These are phyloP conservation scores for Burhinus bistriatus DNA, from an alignment of 2,113 vertebrate genomes.

Conservation along the genomic window DNA sequence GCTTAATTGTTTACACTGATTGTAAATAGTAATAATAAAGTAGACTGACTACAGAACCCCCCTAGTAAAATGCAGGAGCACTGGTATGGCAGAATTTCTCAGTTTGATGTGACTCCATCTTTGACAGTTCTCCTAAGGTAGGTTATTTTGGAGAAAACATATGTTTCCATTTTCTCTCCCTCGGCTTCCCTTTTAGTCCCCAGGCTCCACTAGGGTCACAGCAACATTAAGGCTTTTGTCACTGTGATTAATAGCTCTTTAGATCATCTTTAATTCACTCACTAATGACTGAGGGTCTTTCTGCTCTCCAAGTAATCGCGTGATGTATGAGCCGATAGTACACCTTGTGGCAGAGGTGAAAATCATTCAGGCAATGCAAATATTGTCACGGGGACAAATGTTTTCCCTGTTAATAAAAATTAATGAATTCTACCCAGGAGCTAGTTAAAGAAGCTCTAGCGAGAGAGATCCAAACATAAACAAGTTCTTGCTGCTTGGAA, in stretches of 20 bases:
- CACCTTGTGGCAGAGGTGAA: constrained; percentile 99
- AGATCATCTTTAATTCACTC: constrained; percentile 99
- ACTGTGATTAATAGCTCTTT: constrained; percentile 99
- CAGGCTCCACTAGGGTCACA: constrained; percentile 91
- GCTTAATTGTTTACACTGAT: constrained; percentile 37
- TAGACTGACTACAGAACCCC: constrained; percentile 18
- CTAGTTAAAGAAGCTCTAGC: constrained; percentile 78
- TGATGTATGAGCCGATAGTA: constrained; percentile 98
- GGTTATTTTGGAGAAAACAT: constrained; percentile 98
- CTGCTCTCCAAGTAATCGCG: constrained; percentile 95
- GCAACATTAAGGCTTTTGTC: constrained; percentile 99
- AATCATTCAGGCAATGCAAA: constrained; percentile 98
- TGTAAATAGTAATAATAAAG: constrained; percentile 16
- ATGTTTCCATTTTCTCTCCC: constrained; percentile 96
- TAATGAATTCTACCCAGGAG: constrained; percentile 91
- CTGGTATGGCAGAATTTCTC: constrained; percentile 74
- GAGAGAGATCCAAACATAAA: constrained; percentile 70
- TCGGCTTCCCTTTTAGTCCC: constrained; percentile 88
- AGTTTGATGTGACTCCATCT: constrained; percentile 76
- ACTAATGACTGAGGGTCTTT: constrained; percentile 98
- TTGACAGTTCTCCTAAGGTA: constrained; percentile 93
- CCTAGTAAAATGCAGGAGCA: constrained; percentile 59
- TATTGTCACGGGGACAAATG: constrained; percentile 90
- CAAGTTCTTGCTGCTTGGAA: constrained; percentile 64
- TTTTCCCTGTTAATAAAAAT: constrained; percentile 97